A percentile compares a stretch with the other conserved stretches of the same genome.
These are phyloP conservation scores for Poeciliopsis paucimaculata DNA, from an alignment of 2,797 vertebrate species.

Conservation along the genomic window DNA sequence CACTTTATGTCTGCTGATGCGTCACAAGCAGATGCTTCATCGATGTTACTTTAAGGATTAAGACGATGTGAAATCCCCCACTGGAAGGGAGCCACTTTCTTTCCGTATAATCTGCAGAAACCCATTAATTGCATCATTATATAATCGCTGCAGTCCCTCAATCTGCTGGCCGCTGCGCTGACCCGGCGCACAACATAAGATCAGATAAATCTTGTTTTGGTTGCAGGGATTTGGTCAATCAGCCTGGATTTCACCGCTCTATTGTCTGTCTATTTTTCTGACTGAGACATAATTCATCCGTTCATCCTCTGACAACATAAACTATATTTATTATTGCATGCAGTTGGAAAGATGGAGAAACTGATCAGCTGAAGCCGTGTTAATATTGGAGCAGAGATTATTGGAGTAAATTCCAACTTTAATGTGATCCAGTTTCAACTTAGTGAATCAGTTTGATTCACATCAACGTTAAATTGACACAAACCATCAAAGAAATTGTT, in stretches of 20 bases:
- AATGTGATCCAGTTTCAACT: background rate
- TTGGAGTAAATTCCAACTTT: background rate
- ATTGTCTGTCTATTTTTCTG: constrained; percentile 16
- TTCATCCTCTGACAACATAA: background rate
- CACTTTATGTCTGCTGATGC: constrained; percentile 9
- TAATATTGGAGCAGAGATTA: background rate
- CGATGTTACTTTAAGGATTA: constrained; percentile 25
- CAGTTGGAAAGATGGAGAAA: background rate
- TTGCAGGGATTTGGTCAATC: constrained; percentile 14
- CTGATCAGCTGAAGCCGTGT: background rate
- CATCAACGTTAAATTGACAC: background rate
- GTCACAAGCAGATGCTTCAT: background rate
- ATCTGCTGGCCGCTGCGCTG: constrained; percentile 31
- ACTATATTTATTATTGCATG: background rate
- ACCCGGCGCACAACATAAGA: constrained; percentile 23
- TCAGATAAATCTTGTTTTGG: constrained; percentile 27
- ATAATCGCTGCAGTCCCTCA: constrained; percentile 55
- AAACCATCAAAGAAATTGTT: background rate
- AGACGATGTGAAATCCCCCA: constrained; percentile 53
- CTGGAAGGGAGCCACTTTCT: constrained; percentile 45
- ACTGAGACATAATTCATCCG: constrained; percentile 7
- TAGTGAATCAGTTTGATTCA: background rate
- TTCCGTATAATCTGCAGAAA: constrained; percentile 28
- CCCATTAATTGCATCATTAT: constrained; percentile 45
- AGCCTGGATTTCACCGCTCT: constrained; percentile 20